Conservation (phyloP, 2,797 vertebrate genomes). For the Malurus leucopterus region DNA sequence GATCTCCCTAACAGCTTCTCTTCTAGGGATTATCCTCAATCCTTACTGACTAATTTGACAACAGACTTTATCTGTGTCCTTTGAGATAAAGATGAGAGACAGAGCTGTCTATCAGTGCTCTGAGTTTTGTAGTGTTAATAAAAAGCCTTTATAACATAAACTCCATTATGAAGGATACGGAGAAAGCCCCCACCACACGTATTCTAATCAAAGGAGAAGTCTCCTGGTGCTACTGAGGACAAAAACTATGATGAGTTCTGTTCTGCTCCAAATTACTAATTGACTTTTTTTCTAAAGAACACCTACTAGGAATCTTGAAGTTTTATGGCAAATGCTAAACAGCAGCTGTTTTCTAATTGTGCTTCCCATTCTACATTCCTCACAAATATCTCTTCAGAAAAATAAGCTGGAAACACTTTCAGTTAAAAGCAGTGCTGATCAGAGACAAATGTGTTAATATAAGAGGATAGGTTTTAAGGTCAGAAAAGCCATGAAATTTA, state of each 20-base stretch:
- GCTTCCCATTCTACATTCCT: not conserved
- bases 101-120: not conserved
- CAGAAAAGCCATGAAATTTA: not conserved
- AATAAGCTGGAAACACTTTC: conserved; percentile 2
- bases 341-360: conserved; percentile 45
- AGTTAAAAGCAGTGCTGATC: conserved; percentile 8
- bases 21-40: not conserved
- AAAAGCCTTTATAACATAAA: not conserved
- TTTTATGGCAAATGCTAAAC: conserved; percentile 31
- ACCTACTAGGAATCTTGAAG: conserved; percentile 37
- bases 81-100: conserved; percentile 27
- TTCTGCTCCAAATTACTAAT: conserved; percentile 49
- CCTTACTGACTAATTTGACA: conserved; percentile 6
- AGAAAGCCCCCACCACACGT: not conserved
- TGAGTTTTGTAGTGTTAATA: not conserved
- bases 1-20: not conserved
- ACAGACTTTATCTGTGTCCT: not conserved
- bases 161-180: conserved; percentile 18
- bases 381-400: not conserved
- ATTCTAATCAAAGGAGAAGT: conserved; percentile 39
- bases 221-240: not conserved
- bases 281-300: conserved; percentile 41
- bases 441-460: not conserved
- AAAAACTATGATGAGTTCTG: conserved; percentile 25
- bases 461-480: not conserved